Conservation (phyloP, 2,888 invertebrate genomes). For the Epirrhoe alternata region DNA sequence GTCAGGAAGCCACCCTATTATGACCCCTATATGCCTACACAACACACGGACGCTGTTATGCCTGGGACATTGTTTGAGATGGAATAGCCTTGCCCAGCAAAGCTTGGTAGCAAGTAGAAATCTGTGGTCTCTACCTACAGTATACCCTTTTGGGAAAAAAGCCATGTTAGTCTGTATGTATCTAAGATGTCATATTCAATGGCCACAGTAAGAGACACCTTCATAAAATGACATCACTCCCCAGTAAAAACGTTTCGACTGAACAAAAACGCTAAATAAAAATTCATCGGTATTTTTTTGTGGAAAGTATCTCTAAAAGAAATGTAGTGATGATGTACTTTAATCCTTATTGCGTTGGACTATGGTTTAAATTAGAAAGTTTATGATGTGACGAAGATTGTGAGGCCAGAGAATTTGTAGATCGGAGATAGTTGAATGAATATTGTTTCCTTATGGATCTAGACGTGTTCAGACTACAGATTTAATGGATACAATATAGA, state of each 20-base stretch:
- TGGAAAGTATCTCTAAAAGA: conserved; percentile 8
- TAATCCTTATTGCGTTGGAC: neutral
- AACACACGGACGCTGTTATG: no score
- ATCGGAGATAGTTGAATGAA: neutral
- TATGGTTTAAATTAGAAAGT: neutral
- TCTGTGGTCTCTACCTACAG: no score
- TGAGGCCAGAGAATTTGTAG: neutral
- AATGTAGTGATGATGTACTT: conserved; percentile 4
- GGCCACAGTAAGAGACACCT: neutral
- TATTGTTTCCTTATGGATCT: neutral
- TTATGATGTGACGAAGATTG: neutral
- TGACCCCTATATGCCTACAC: no score
- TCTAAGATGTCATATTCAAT: no score
- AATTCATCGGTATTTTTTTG: conserved; percentile 10
- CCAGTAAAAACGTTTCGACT: conserved; percentile 5
- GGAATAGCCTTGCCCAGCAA: no score
- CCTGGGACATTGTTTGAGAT: no score
- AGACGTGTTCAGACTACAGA: neutral
- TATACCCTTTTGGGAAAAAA: no score
- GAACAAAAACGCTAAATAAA: conserved; percentile 4
- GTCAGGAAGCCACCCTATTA: no score
- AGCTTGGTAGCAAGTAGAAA: no score
- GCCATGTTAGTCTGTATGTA: no score
- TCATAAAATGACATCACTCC: conserved; percentile 8
- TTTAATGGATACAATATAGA: neutral